Percentiles rank a stretch among this genome's conserved stretches.
Conservation (phyloP, 2,113 vertebrate species). For the Ailuropoda melanoleuca region DNA sequence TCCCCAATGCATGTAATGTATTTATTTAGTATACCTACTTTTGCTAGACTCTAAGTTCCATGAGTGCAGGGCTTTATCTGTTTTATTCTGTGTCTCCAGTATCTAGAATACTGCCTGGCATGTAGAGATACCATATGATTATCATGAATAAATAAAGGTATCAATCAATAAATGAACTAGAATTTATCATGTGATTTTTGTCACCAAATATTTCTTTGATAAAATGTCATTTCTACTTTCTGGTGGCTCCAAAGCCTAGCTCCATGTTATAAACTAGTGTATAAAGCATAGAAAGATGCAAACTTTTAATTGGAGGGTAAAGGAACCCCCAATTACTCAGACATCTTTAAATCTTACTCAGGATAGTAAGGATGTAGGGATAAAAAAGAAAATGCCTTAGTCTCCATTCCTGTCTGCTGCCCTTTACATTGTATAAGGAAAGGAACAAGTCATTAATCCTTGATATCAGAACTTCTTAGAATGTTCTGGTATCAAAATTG, state of each 20-base stretch:
- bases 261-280: not conserved
- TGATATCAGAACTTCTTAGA: not conserved
- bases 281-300: not conserved
- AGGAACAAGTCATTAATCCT: not conserved
- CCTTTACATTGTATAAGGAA: not conserved
- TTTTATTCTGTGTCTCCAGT: not conserved
- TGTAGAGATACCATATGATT: not conserved
- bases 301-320: not conserved
- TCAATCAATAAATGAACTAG: not conserved
- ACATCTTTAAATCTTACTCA: not conserved
- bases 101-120: not conserved
- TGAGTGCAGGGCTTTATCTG: accelerated
- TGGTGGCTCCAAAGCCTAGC: not conserved
- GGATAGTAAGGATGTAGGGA: not conserved
- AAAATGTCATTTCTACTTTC: not conserved
- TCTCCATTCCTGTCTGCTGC: not conserved
- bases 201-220: not conserved
- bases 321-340: not conserved
- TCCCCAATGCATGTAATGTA: not conserved
- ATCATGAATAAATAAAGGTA: not conserved
- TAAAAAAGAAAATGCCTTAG: not conserved
- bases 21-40: not conserved
- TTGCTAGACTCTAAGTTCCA: not conserved
- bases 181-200: not conserved
- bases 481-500: not conserved